Base-by-base conservation (phyloP, 2,113 vertebrate genomes). In the Mus pahari region DNA sequence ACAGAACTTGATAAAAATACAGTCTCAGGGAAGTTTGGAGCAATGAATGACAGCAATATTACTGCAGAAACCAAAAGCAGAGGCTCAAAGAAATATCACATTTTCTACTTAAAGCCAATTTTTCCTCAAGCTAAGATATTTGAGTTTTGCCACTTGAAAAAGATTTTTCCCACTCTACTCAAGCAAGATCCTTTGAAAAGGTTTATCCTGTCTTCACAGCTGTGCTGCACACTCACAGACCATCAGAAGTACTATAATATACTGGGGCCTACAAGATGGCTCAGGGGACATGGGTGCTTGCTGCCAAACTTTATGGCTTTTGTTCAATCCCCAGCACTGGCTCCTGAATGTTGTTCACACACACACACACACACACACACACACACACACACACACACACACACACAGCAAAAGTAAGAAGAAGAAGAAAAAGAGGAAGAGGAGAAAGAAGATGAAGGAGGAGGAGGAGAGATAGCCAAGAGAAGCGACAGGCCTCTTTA, bases 21-120 rank as follows among this genome's bases (percentile, higher is more conserved):
- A 45, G 86, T 96, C 93, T 96, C n/a, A 3, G 45, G 90, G 84
- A 78, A 91, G 58, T 66, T 90, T n/a, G 31, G 75, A 95, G 71
- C 66, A 7, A 19, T 50, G 81, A 81, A 24, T 28, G 75, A 95
- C 77, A 89, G 82, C 17, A 0, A n/a, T 39, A 62, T 74, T 83
- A 91, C 77, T 93, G 81, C 88, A 86, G 68, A 90, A 92, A 73
- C 48, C 92, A 64, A 97, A 60, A 81, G 28, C 53, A 3, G 62
- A 94, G 73, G 58, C 53, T 93, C 42, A 36, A 66, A 86, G 3
- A 50, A 92, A 33, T 33, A 95, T 77, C 94, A 70, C 81, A 89
- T 97, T 95, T 87, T 97, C 81, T 60, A 86, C 66, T 70, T 53
- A n/a, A 94, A 28, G n/a, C 66, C 93, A 96, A 24, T 96, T 58